Base-by-base conservation (phyloP, 2,797 vertebrate species). In the Sardinella longiceps region DNA sequence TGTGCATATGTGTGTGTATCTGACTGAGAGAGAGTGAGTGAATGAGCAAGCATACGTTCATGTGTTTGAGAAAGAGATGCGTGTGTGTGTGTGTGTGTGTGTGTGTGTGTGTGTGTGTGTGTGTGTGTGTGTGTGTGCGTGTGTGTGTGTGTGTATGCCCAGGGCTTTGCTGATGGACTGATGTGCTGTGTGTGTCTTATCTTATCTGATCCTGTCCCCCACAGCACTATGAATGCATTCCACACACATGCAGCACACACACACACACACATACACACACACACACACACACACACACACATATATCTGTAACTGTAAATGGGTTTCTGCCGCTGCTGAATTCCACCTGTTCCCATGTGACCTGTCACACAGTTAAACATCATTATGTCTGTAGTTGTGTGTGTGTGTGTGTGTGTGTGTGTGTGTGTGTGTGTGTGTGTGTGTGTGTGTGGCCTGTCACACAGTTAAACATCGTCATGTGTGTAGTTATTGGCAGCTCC, bases 151-250 rank as follows among this genome's bases (percentile, higher is more conserved):
- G 25, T 28, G 30, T 18, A 15, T 18, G 66, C 30, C 66, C 33
- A 37, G 33, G 60, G 25, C 2, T 63, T 9, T 14, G 60, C 25
- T 30, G 60, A 63, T 63, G 28, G 25, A 25, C 25, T 30, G 60
- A 63, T 63, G 25, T 11, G 58, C 20, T 56, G n/a, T 56, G 53
- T 23, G 53, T 15, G 48, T 50, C 48, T 50, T 66, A 30, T 37
- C 66, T 39, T 74, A 74, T 74, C 66, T 74, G 66, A 74, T 74
- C 66, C 66, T 74, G 66, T 74, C 15, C 66, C 33, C 30, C 37
- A 30, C 25, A 63, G 60, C 60, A 12, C 60, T 14, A 15, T 20
- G 15, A 33, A 74, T 37, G 15, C 15, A 33, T 74, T 33, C 30
- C 66, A 33, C n/a, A n/a, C n/a, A n/a, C n/a, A n/a, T n/a, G n/a